Evolutionary conservation across 2,888 invertebrate genomes (phyloP).

Genomic region (Craniophora ligustri): DNA sequence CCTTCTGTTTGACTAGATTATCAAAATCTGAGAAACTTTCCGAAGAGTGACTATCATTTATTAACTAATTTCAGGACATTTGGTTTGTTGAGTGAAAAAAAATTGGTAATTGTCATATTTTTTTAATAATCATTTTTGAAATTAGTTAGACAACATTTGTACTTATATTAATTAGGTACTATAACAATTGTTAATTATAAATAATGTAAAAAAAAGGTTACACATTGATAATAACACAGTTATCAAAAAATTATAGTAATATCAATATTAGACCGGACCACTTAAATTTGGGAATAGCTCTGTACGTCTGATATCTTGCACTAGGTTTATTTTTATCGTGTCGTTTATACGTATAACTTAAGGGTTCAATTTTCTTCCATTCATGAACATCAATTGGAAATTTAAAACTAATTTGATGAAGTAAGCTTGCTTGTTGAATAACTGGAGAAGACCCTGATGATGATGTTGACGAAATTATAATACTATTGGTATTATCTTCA

Average conservation of each 20-base stretch:
- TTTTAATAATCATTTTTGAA: slow-evolving; percentile 12
- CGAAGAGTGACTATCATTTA: too few relatives aligned
- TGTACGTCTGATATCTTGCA: slow-evolving; percentile 32
- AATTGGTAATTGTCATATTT: slow-evolving; percentile 12
- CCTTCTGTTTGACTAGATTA: too few relatives aligned
- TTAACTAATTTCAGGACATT: too few relatives aligned
- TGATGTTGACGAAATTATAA: slow-evolving; percentile 26
- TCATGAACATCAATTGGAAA: slow-evolving; percentile 30
- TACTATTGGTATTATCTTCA: slow-evolving; percentile 29
- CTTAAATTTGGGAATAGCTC: slow-evolving; percentile 32
- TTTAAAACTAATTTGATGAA: slow-evolving; percentile 30
- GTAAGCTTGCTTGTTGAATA: slow-evolving; percentile 31
- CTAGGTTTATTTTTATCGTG: slow-evolving; percentile 34
- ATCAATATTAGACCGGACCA: slow-evolving; percentile 29
- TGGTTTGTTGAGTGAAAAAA: slow-evolving; percentile 14
- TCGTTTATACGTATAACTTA: slow-evolving; percentile 33
- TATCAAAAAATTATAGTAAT: slow-evolving; percentile 23
- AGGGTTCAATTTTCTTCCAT: slow-evolving; percentile 31
- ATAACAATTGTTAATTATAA: slow-evolving; percentile 16
- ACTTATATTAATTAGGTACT: slow-evolving; percentile 21
- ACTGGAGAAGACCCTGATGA: slow-evolving; percentile 32
- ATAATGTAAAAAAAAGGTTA: slow-evolving; percentile 15
- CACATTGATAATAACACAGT: slow-evolving; percentile 23
- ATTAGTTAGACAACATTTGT: slow-evolving; percentile 20
- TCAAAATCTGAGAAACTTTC: too few relatives aligned